Percentiles rank a stretch among this genome's conserved stretches.
phyloP scores from a whole-genome alignment of 2,888 invertebrate genomes.

The Yponomeuta malinellus region DNA sequence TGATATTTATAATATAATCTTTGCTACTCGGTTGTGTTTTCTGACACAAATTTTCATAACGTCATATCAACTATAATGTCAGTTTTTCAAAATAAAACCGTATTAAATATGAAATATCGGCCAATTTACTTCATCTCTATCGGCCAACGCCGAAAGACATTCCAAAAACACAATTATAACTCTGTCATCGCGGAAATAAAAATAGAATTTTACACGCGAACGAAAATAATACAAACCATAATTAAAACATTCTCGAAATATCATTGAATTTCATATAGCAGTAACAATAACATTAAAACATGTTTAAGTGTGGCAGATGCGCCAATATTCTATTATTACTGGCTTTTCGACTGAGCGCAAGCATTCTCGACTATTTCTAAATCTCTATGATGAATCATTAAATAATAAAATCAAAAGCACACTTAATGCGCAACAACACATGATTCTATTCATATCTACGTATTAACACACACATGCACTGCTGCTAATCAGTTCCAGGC shows the following conservation, averaged over 20 bases:
- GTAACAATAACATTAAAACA: constrained; percentile 70
- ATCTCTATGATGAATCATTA: constrained; percentile 75
- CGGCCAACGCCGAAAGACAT: constrained; percentile 30
- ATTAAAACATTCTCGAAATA: constrained; percentile 69
- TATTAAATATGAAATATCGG: constrained; percentile 15
- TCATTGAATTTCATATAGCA: constrained; percentile 60
- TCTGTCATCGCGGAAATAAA: constrained; percentile 66
- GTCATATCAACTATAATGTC: not conserved
- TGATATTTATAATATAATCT: not conserved
- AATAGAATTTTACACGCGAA: constrained; percentile 55
- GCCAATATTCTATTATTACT: constrained; percentile 75
- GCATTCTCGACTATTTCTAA: constrained; percentile 74
- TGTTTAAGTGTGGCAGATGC: constrained; percentile 62
- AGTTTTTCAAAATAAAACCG: not conserved
- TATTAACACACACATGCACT: constrained; percentile 58
- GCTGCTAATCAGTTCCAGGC: constrained; percentile 66
- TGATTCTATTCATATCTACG: constrained; percentile 58
- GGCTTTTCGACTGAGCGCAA: constrained; percentile 64
- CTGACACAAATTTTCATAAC: not conserved
- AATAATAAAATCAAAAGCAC: constrained; percentile 75
- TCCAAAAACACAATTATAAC: constrained; percentile 63
- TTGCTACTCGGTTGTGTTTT: not conserved
- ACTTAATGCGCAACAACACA: constrained; percentile 71
- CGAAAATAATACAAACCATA: constrained; percentile 66
- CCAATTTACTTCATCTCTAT: not conserved